phyloP scores from a whole-genome alignment of 2,888 invertebrate species.

The Limulus polyphemus region DNA sequence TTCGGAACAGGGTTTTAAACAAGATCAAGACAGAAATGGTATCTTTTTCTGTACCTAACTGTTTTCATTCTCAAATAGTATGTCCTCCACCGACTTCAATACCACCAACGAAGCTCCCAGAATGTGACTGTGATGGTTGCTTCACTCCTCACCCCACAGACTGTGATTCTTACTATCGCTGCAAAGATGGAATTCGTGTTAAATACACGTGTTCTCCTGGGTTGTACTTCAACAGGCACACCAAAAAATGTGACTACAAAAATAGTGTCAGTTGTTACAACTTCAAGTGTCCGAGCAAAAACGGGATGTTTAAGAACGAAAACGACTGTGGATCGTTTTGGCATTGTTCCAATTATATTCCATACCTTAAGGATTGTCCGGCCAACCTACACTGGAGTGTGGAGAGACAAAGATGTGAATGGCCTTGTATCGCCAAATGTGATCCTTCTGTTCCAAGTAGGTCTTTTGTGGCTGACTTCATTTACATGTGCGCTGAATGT shows the following conservation, averaged over 20 bases:
- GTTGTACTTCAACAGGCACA: background rate
- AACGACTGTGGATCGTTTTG: constrained; percentile 3
- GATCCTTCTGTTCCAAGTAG: background rate
- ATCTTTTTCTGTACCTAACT: too few species aligned
- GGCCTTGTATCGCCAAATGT: constrained; percentile 10
- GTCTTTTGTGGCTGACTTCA: too few species aligned
- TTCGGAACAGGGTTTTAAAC: too few species aligned
- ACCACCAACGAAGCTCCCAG: background rate
- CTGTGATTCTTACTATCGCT: constrained; percentile 1
- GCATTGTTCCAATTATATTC: background rate
- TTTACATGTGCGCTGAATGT: too few species aligned
- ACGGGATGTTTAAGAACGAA: constrained; percentile 15
- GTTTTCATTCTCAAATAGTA: too few species aligned
- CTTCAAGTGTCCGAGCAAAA: constrained; percentile 7
- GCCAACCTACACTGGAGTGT: background rate
- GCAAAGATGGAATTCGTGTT: background rate
- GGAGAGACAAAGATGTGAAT: background rate
- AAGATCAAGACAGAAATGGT: too few species aligned
- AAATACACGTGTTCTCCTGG: background rate
- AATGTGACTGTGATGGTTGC: constrained; percentile 1
- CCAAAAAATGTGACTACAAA: background rate
- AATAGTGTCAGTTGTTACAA: too few species aligned
- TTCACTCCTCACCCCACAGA: constrained; percentile 10
- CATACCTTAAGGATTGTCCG: background rate
- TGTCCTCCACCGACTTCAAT: too few species aligned